A percentile compares a stretch with the other conserved stretches of the same genome.
phyloP scores from a whole-genome alignment of 2,888 invertebrate genomes.

The Pheosia gnoma region DNA sequence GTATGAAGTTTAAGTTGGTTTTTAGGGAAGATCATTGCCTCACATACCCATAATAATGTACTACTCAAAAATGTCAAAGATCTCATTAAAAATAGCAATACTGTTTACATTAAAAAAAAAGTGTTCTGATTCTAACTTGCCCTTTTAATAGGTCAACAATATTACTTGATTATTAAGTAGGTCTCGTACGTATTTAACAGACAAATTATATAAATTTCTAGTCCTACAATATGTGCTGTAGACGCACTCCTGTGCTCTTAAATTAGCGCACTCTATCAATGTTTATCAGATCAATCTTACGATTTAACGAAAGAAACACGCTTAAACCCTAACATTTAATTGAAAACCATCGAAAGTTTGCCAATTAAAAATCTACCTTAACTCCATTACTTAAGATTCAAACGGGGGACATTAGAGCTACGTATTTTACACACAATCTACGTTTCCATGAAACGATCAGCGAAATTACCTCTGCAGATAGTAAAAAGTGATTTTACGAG shows the following conservation, averaged over 20 bases:
- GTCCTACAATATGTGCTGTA: neutral
- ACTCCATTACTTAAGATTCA: constrained; percentile 7
- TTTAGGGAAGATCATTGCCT: no score
- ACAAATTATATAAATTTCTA: neutral
- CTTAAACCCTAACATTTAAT: constrained; percentile 18
- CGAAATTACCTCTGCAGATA: constrained; percentile 40
- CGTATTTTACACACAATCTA: constrained; percentile 34
- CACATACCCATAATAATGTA: no score
- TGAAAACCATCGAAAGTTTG: constrained; percentile 20
- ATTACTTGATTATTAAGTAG: neutral
- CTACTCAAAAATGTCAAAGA: no score
- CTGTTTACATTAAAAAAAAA: no score
- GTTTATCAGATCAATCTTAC: constrained; percentile 9
- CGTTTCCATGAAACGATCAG: constrained; percentile 35
- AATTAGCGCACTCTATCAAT: neutral
- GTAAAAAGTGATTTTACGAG: constrained; percentile 48
- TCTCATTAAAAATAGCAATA: no score
- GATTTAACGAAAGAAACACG: constrained; percentile 17
- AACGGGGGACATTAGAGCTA: constrained; percentile 15
- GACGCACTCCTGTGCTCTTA: neutral
- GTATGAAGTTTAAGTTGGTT: no score
- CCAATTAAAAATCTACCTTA: constrained; percentile 14
- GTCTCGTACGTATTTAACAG: neutral
- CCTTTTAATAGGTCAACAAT: neutral
- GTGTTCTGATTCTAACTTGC: neutral